Evolutionary conservation across 2,113 vertebrate species (phyloP), one percentile per base, ranked within the genome.

Genomic region (Tringa solitaria): DNA sequence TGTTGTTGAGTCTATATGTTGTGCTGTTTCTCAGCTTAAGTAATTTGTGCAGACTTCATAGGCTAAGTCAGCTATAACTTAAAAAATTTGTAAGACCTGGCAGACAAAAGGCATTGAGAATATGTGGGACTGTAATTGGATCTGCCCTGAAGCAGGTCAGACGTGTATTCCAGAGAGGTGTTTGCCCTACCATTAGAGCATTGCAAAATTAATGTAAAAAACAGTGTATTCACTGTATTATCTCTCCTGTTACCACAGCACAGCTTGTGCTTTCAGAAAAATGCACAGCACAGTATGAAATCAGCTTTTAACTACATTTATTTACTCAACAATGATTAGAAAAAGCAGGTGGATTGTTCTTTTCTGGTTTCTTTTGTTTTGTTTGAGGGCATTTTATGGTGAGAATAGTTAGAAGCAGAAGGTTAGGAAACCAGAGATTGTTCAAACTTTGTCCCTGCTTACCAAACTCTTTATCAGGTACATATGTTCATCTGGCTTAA

Each of bases 161-260:
- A 81, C 1, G 0, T 63, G 59, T 33, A 33, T 27, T 79, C 39
- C 77, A 78, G 83, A 50, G 70, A 67, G 86, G 50, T 75, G 48
- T 92, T 97, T 96, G 82, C 56, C 86, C 37, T 83, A 63, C 68
- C 95, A 79, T 95, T 92, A 56, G 57, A 97, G 21, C 60, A 43
- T 32, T 65, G 70, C 84, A 88, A 96, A 96, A 95, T 77, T 76
- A 96, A 95, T 93, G 54, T 53, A 54, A 95, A 96, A 95, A 63
- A 41, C 35, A 67, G 19, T 72, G 9, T 81, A 33, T 91, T 84
- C 37, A 23, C 35, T 86, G 43, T 73, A 59, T 19, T 51, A 9
- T 95, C 75, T 96, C 59, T 96, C 16, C 63, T 65, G 18, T 84
- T 94, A 53, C 50, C 79, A 72, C 54, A 94, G 84, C 32, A 61